Base-by-base conservation (phyloP, 1,140 invertebrate genomes). In the Belonocnema kinseyi region DNA sequence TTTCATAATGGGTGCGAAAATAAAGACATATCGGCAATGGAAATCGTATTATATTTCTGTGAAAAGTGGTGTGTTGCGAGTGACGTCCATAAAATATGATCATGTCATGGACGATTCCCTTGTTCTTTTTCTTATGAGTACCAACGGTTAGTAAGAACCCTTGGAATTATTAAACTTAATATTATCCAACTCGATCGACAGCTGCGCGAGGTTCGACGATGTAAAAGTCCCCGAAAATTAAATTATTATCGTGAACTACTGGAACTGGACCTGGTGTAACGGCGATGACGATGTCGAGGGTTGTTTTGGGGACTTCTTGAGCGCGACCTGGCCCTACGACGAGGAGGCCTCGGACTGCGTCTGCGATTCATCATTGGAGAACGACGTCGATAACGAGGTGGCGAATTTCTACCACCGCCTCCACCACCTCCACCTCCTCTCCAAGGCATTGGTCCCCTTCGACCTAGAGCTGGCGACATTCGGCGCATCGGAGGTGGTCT, bases 251-350 rank as follows among this genome's bases (percentile, higher is more conserved):
- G 93, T 79, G 95, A 96, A 86, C 95, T 96, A 87, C 95, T 96
- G 13, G 95, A 96, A 83, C 94, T 95, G 76, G 96, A 97, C 86
- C 96, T 93, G 84, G 95, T 96, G 90, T 96, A 96, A 81, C 96
- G 94, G 80, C 96, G 93, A 80, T 96, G 94, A 77, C 94, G 91
- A 75, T 93, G 93, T 17, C 92, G 88, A 16, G 90, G 87, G 73
- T 92, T 92, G 85, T 93, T 92, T 11, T 92, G 91, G 52, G 94
- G 92, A 85, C 94, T 94, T 14, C 93, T 90, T 0, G 93, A 93
- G 78, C 94, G 92, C 46, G 93, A 92, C 81, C 94, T 91, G 50
- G 93, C 92, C 78, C 94, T 92, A 56, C 94, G 92, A 54, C 93
- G 90, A 14, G 94, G 92, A 46, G 93, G 93, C 79, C 91, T 89